Evolutionary conservation across 2,113 vertebrate species (phyloP).

Genomic region (Labeo catla): DNA sequence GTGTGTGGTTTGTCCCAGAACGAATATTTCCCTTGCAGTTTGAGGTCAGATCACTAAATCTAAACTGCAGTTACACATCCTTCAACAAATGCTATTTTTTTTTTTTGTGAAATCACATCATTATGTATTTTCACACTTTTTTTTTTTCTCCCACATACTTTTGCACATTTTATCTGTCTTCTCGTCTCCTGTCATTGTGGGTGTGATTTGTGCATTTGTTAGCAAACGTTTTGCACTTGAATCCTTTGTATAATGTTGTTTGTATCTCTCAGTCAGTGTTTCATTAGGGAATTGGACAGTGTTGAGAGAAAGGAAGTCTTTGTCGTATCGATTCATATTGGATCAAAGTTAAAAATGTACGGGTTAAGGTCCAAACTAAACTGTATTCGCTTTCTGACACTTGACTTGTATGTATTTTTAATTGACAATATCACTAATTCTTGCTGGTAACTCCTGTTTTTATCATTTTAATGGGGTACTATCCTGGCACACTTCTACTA

Average conservation of each 20-base stretch:
- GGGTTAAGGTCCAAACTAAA: not conserved
- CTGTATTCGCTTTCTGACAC: not conserved
- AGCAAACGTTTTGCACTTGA: conserved; percentile 14
- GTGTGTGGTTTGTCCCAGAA: not conserved
- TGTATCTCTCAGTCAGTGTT: not conserved
- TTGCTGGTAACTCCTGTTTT: not conserved
- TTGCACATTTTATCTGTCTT: not conserved
- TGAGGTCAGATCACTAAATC: conserved; percentile 3
- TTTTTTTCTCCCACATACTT: not conserved
- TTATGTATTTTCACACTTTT: conserved; percentile 8
- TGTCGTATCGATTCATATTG: conserved; percentile 48
- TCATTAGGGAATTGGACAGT: not conserved
- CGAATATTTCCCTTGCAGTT: not conserved
- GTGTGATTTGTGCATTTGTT: conserved; percentile 11
- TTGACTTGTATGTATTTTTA: not conserved
- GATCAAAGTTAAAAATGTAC: conserved; percentile 15
- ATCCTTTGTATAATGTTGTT: not conserved
- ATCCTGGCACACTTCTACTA: not conserved
- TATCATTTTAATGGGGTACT: not conserved
- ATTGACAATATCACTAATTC: not conserved
- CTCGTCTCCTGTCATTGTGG: not conserved
- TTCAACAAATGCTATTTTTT: not conserved
- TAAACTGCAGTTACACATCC: not conserved
- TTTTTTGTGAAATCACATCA: not conserved
- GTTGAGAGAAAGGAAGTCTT: not conserved